Percentiles rank a stretch among this genome's conserved stretches.
These are phyloP conservation scores for Harpagoxenus sublaevis DNA, from an alignment of 2,888 invertebrate species.

Conservation along the genomic window DNA sequence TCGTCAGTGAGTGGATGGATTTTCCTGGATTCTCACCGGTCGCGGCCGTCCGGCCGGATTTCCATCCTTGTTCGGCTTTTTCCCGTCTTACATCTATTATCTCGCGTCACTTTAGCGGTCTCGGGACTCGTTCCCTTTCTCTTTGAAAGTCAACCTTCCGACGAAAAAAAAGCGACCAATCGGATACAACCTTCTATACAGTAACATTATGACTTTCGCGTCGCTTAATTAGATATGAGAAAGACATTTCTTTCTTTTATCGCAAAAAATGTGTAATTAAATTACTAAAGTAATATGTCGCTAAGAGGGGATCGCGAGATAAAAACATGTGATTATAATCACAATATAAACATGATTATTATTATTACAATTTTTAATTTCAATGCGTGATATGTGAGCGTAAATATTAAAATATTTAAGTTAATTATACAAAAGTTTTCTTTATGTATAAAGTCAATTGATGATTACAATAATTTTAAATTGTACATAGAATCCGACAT, in stretches of 20 bases:
- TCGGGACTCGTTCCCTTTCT: slow-evolving; percentile 51
- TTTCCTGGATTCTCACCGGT: slow-evolving; percentile 51
- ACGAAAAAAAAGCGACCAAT: slow-evolving; percentile 31
- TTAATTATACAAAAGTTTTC: neutral
- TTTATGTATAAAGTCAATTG: neutral
- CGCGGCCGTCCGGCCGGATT: slow-evolving; percentile 42
- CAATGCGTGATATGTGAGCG: neutral
- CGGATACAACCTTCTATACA: slow-evolving; percentile 18
- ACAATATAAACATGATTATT: neutral
- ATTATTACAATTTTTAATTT: neutral
- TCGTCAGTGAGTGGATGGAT: slow-evolving; percentile 47
- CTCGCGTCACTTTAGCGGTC: slow-evolving; percentile 58
- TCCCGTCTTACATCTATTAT: slow-evolving; percentile 69
- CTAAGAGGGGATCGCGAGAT: neutral
- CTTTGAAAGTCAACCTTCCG: slow-evolving; percentile 43
- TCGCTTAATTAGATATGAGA: slow-evolving; percentile 41
- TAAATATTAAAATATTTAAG: neutral
- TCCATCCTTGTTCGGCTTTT: slow-evolving; percentile 58
- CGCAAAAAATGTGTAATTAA: slow-evolving; percentile 13
- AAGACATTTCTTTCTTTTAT: slow-evolving; percentile 7
- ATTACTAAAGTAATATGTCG: slow-evolving; percentile 1
- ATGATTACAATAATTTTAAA: neutral
- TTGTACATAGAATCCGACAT: neutral
- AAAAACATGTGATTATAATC: neutral
- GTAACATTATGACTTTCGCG: slow-evolving; percentile 10